Evolutionary conservation across 1,140 invertebrate genomes (phyloP).

Genomic region (Capitella teleta): DNA sequence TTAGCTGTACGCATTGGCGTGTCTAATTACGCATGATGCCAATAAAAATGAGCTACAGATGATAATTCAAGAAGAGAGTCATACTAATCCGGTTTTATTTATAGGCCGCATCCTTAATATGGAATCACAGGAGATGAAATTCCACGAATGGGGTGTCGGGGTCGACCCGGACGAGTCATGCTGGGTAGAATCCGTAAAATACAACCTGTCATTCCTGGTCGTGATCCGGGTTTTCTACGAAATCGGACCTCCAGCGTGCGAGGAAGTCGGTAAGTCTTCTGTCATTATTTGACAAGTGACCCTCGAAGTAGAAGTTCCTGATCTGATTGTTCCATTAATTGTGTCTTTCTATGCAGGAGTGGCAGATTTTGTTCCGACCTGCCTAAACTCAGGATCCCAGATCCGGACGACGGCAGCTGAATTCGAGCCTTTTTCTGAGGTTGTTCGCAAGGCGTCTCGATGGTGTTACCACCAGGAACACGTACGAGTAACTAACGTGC

Average conservation of each 20-base stretch:
- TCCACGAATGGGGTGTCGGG: conserved; percentile 13
- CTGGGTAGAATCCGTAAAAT: conserved; percentile 13
- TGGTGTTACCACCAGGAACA: conserved; percentile 10
- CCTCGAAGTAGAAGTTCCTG: too few relatives aligned
- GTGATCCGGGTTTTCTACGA: conserved; percentile 14
- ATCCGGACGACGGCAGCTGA: not conserved
- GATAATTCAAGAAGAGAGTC: too few relatives aligned
- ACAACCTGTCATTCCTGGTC: conserved; percentile 13
- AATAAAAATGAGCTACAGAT: too few relatives aligned
- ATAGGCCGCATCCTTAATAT: conserved; percentile 11
- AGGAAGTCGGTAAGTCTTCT: conserved; percentile 10
- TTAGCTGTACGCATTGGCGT: too few relatives aligned
- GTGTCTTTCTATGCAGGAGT: conserved; percentile 4
- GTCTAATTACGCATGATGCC: too few relatives aligned
- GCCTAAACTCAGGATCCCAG: conserved; percentile 6
- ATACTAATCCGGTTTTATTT: too few relatives aligned
- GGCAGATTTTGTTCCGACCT: conserved; percentile 12
- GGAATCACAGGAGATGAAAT: conserved; percentile 14
- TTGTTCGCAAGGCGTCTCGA: conserved; percentile 6
- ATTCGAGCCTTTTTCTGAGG: conserved; percentile 10
- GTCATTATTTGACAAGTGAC: not conserved
- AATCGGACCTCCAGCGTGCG: conserved; percentile 7
- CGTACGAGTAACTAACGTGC: conserved; percentile 12
- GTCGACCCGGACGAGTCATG: conserved; percentile 12
- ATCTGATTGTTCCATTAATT: not conserved